Conservation (phyloP, 2,888 invertebrate species). For the Myopa tessellatipennis region DNA sequence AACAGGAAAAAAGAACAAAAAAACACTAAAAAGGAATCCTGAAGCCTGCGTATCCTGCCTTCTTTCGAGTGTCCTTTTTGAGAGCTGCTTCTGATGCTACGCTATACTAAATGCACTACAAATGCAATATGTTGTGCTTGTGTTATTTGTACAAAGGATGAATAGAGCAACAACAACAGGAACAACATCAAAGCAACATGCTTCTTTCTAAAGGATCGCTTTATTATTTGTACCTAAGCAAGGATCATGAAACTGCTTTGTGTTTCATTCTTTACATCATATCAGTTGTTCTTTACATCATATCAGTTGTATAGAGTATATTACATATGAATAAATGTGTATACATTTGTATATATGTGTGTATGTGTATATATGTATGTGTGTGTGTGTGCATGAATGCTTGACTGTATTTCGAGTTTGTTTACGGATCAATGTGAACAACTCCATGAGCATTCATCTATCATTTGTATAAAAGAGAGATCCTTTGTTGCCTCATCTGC, state of each 20-base stretch:
- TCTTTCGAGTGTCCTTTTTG: neutral
- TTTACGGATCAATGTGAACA: neutral
- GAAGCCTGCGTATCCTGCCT: neutral
- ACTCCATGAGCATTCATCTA: neutral
- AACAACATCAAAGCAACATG: slow-evolving; percentile 23
- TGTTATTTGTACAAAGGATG: slow-evolving; percentile 22
- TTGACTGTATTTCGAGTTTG: too few species aligned
- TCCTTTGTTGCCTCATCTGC: neutral
- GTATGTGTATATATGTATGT: neutral
- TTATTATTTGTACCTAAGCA: slow-evolving; percentile 25
- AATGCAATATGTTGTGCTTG: neutral
- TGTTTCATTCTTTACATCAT: too few species aligned
- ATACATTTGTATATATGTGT: neutral
- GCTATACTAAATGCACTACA: too few species aligned
- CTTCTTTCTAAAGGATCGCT: slow-evolving; percentile 23
- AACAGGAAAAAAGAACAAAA: neutral
- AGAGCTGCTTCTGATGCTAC: too few species aligned
- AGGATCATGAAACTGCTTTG: slow-evolving; percentile 12
- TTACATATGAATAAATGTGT: neutral
- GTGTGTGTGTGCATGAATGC: neutral
- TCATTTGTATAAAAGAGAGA: neutral
- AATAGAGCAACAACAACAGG: neutral
- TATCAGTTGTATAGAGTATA: too few species aligned
- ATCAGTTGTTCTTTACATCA: too few species aligned
- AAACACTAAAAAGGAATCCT: neutral